Conservation (phyloP, 2,113 vertebrate genomes). For the Gobiocypris rarus region DNA sequence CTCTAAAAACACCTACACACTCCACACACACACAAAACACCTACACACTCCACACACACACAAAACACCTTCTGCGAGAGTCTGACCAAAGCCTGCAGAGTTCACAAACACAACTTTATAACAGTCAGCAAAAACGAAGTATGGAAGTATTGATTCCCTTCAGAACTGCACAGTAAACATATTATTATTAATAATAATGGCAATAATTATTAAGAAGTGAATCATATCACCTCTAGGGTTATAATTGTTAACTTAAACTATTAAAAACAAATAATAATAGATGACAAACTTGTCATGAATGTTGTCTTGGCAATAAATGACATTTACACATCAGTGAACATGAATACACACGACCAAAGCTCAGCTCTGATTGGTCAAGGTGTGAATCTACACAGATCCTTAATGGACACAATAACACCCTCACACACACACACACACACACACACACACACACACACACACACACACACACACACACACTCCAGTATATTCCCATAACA, state of each 20-base stretch:
- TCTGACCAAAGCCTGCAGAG: not conserved
- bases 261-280: not conserved
- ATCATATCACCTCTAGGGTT: not conserved
- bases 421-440: too few relatives aligned
- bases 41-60: not conserved
- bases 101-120: not conserved
- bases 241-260: not conserved
- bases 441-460: not conserved
- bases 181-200: too few relatives aligned
- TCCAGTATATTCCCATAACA: too few relatives aligned
- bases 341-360: not conserved
- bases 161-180: too few relatives aligned
- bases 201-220: not conserved
- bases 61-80: not conserved
- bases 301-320: not conserved
- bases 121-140: not conserved
- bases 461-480: not conserved
- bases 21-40: not conserved
- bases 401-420: not conserved
- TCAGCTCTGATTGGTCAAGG: too few relatives aligned
- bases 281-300: not conserved
- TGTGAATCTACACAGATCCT: slow-evolving; percentile 12
- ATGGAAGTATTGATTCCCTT: too few relatives aligned
- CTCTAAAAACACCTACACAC: not conserved
- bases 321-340: not conserved